These are phyloP conservation scores for Leucosticte australis DNA, from an alignment of 2,113 vertebrate genomes.

Conservation along the genomic window DNA sequence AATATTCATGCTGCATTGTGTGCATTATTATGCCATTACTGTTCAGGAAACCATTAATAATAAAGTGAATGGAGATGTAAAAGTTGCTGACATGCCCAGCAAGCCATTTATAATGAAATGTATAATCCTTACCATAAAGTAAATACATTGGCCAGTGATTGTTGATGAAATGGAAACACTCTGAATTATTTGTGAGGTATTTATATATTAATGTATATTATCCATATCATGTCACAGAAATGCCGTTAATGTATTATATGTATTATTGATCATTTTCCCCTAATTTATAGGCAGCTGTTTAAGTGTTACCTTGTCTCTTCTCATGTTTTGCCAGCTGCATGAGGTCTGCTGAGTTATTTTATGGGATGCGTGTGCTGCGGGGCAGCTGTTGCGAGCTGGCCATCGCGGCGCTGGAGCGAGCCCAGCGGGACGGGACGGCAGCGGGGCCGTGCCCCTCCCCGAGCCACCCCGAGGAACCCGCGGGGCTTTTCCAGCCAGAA, in stretches of 20 bases:
- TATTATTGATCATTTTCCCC: constrained; percentile 58
- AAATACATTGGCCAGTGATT: constrained; percentile 61
- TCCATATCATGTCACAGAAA: constrained; percentile 45
- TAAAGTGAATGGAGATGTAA: constrained; percentile 73
- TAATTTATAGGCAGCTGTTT: constrained; percentile 58
- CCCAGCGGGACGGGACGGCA: not conserved
- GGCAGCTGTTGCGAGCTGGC: not conserved
- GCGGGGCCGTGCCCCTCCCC: not conserved
- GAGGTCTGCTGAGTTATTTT: not conserved
- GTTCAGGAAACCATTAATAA: constrained; percentile 80
- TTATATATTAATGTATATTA: constrained; percentile 66
- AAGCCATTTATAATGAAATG: constrained; percentile 76
- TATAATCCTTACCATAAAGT: constrained; percentile 68
- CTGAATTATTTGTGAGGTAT: constrained; percentile 70
- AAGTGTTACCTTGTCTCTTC: not conserved
- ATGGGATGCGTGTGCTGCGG: not conserved
- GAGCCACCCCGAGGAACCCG: not conserved
- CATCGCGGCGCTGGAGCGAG: rapidly evolving
- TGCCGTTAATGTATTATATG: constrained; percentile 51
- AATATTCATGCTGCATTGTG: constrained; percentile 79
- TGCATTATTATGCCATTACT: constrained; percentile 61
- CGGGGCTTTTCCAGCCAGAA: not conserved
- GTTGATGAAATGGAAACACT: constrained; percentile 47
- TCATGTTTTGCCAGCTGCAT: not conserved
- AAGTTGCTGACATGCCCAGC: constrained; percentile 66